Conservation (phyloP, 2,888 invertebrate species). For the Oscheius sp. region DNA sequence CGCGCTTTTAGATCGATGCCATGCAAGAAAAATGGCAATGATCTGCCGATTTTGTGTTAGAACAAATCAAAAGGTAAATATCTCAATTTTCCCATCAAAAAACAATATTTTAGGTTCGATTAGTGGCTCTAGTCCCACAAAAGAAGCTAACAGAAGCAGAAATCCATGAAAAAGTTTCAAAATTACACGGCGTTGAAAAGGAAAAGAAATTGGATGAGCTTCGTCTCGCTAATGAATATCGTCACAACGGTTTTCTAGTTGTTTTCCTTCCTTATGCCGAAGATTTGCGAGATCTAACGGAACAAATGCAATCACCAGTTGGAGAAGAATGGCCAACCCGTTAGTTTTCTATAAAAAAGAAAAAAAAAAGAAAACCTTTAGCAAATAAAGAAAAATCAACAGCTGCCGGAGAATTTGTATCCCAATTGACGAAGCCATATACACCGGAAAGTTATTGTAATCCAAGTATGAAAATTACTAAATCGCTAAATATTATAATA, state of each 20-base stretch:
- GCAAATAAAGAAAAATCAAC: slow-evolving; percentile 5
- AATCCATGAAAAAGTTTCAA: not conserved
- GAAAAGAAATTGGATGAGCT: slow-evolving; percentile 6
- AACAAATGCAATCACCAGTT: slow-evolving; percentile 12
- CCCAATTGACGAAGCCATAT: slow-evolving; percentile 25
- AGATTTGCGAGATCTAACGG: slow-evolving; percentile 24
- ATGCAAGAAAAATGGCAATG: slow-evolving; percentile 21
- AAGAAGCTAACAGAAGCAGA: slow-evolving; percentile 11
- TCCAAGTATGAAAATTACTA: not conserved
- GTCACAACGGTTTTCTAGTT: slow-evolving; percentile 27
- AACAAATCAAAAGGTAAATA: slow-evolving; percentile 31
- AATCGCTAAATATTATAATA: no score
- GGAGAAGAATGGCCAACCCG: slow-evolving; percentile 13
- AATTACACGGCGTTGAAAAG: not conserved
- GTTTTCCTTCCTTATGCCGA: slow-evolving; percentile 35
- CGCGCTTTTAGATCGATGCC: slow-evolving; percentile 27
- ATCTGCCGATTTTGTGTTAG: slow-evolving; percentile 33
- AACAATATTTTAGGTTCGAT: slow-evolving; percentile 25
- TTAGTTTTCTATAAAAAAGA: not conserved
- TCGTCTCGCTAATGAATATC: slow-evolving; percentile 26
- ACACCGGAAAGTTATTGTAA: slow-evolving; percentile 31
- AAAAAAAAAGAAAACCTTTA: not conserved
- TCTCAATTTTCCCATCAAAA: no score
- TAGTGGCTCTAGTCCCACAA: slow-evolving; percentile 33
- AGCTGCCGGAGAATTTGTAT: slow-evolving; percentile 5